phyloP scores from a whole-genome alignment of 2,888 invertebrate species.

The Amorpha juglandis region DNA sequence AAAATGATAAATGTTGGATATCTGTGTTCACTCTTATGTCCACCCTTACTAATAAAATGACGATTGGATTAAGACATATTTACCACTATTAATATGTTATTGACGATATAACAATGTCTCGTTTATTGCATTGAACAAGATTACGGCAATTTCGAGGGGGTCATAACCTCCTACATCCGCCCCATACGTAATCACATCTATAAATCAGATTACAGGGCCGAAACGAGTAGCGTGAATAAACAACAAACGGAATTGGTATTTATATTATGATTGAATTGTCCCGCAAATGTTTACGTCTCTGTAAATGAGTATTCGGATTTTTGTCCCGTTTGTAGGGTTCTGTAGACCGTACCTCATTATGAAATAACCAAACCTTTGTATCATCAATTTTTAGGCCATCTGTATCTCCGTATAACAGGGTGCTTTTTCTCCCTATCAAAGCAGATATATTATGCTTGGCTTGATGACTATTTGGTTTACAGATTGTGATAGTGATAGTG shows the following conservation, averaged over 20 bases:
- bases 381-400: not conserved
- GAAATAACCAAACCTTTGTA: no score
- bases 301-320: constrained; percentile 3
- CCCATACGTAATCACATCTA: not conserved
- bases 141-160: not conserved
- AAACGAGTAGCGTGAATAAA: constrained; percentile 10
- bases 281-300: constrained; percentile 3
- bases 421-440: no score
- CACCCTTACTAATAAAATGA: not conserved
- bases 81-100: not conserved
- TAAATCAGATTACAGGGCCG: constrained; percentile 3
- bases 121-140: not conserved
- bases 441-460: no score
- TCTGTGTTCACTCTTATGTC: no score
- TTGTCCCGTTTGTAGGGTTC: not conserved
- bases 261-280: constrained; percentile 1
- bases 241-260: constrained; percentile 7
- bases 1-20: not conserved
- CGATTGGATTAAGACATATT: not conserved
- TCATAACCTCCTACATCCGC: not conserved
- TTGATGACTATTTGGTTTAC: no score
- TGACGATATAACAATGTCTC: not conserved
- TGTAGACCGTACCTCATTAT: not conserved
- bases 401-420: no score
- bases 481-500: no score